These are phyloP conservation scores for Rotaria macrura DNA, from an alignment of 2,888 invertebrate genomes.

Conservation along the genomic window DNA sequence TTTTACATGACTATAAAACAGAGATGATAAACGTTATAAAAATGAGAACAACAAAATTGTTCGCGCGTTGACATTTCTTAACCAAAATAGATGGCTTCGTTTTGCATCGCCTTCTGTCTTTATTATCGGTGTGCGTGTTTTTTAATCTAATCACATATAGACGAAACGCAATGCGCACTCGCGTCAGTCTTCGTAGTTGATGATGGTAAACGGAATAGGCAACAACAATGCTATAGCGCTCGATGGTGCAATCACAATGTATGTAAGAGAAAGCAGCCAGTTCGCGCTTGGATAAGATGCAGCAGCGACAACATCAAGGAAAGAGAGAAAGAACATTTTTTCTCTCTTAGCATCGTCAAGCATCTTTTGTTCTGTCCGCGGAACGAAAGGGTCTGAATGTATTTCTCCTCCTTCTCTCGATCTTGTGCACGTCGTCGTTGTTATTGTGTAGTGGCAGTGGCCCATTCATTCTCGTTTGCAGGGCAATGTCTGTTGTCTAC, in stretches of 20 bases:
- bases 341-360: not conserved
- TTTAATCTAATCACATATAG: not conserved
- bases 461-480: conserved; percentile 11
- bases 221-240: not conserved
- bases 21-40: too few species aligned
- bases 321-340: not conserved
- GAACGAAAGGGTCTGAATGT: not conserved
- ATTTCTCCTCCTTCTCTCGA: not conserved
- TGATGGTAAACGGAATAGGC: not conserved
- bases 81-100: too few species aligned
- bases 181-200: not conserved
- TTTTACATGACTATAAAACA: not conserved
- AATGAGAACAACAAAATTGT: not conserved
- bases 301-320: not conserved
- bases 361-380: not conserved
- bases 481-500: not conserved
- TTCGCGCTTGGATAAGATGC: not conserved
- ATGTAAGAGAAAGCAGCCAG: not conserved
- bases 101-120: not conserved
- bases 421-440: not conserved
- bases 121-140: not conserved
- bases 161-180: not conserved
- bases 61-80: not conserved
- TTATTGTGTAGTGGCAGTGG: not conserved
- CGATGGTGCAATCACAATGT: not conserved